Conservation (phyloP, 1,140 invertebrate species). For the Drosophila yakuba region DNA sequence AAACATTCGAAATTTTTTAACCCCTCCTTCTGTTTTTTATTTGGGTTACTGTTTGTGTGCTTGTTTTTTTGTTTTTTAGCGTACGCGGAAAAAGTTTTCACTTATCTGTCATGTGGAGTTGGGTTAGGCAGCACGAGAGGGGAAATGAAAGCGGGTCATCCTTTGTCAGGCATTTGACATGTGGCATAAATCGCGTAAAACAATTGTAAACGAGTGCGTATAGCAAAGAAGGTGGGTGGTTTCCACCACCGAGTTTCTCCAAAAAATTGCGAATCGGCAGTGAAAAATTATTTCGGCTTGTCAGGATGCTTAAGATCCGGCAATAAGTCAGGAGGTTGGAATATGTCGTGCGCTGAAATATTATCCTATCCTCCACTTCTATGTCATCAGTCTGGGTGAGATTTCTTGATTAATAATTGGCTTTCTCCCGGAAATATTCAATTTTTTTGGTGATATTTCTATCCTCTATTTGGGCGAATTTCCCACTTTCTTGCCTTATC, state of each 20-base stretch:
- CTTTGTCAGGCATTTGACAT: slow-evolving; percentile 75
- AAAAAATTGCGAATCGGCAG: slow-evolving; percentile 28
- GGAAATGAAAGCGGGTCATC: slow-evolving; percentile 43
- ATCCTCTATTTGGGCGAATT: neutral
- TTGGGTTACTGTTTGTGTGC: slow-evolving; percentile 29
- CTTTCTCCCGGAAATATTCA: neutral
- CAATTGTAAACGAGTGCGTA: slow-evolving; percentile 57
- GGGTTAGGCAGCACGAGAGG: slow-evolving; percentile 18
- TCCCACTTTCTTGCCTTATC: slow-evolving; percentile 18
- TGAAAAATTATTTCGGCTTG: slow-evolving; percentile 52
- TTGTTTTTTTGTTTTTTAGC: slow-evolving; percentile 50
- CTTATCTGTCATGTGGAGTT: slow-evolving; percentile 66
- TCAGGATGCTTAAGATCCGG: slow-evolving; percentile 20
- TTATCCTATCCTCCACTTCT: neutral
- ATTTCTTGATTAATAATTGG: slow-evolving; percentile 9
- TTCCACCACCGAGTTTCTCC: neutral
- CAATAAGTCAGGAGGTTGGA: slow-evolving; percentile 17
- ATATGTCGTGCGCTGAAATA: slow-evolving; percentile 12
- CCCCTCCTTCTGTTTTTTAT: neutral
- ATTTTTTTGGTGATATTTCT: slow-evolving; percentile 2
- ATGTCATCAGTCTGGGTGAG: neutral
- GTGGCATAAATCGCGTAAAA: slow-evolving; percentile 74
- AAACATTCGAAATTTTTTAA: slow-evolving; percentile 21
- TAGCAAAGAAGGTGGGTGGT: neutral
- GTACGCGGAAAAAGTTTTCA: slow-evolving; percentile 63